A percentile compares a stretch with the other conserved stretches of the same genome.
Evolutionary conservation across 2,888 invertebrate genomes (phyloP).

Genomic region (Aquatica leii): DNA sequence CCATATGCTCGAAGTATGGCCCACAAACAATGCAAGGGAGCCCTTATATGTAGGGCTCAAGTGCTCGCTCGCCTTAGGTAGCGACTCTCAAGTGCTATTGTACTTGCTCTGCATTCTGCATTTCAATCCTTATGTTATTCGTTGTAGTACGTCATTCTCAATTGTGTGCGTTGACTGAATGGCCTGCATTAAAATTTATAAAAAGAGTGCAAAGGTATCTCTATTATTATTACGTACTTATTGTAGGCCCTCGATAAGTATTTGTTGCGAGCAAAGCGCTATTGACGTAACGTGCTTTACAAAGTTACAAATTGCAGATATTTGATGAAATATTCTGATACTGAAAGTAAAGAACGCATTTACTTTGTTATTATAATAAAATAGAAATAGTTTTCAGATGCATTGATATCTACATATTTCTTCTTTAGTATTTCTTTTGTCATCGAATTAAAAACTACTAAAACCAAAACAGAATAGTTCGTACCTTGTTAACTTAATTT

Average conservation of each 20-base stretch:
- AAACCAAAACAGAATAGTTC: too few relatives aligned
- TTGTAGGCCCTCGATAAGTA: not conserved
- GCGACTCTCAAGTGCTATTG: conserved; percentile 49
- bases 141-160: conserved; percentile 36
- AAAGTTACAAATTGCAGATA: too few relatives aligned
- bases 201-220: conserved; percentile 32
- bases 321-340: too few relatives aligned
- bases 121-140: conserved; percentile 37
- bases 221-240: conserved; percentile 27
- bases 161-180: conserved; percentile 33
- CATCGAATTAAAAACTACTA: too few relatives aligned
- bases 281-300: too few relatives aligned
- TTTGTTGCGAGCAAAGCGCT: too few relatives aligned
- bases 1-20: conserved; percentile 37
- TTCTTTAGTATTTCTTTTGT: too few relatives aligned
- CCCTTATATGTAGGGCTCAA: conserved; percentile 38
- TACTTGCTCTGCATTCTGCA: conserved; percentile 38
- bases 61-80: conserved; percentile 48
- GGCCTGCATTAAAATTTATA: conserved; percentile 32
- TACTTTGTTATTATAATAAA: too few relatives aligned
- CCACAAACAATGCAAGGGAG: conserved; percentile 32
- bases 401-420: too few relatives aligned
- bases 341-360: too few relatives aligned
- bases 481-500: too few relatives aligned
- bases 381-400: too few relatives aligned